Percentiles rank a stretch among this genome's conserved stretches.
phyloP scores from a whole-genome alignment of 2,113 vertebrate species.

The Aptenodytes forsteri region DNA sequence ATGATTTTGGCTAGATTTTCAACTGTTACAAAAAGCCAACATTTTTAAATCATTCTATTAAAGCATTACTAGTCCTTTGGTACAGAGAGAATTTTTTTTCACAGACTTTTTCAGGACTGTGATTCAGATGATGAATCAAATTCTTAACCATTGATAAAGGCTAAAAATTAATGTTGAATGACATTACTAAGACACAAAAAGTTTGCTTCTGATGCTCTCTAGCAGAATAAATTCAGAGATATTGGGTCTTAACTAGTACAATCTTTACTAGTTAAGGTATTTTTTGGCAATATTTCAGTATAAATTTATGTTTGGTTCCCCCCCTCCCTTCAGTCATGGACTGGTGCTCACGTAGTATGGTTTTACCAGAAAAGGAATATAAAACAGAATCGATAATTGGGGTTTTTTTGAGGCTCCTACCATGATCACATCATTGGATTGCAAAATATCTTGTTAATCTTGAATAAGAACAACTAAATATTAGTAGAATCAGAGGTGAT shows the following conservation, averaged over 20 bases:
- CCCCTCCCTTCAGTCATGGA: background rate
- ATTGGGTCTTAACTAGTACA: background rate
- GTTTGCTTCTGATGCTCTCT: background rate
- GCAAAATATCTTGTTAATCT: background rate
- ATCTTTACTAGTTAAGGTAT: background rate
- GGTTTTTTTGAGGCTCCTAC: background rate
- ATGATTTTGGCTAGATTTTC: background rate
- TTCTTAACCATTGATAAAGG: background rate
- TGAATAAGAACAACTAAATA: background rate
- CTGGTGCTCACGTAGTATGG: background rate
- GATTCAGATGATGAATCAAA: background rate
- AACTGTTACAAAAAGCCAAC: background rate
- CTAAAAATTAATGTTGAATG: background rate
- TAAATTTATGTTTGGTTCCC: background rate
- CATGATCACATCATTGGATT: background rate
- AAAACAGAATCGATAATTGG: background rate
- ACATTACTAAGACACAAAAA: background rate
- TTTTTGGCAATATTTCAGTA: background rate
- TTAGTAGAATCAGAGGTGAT: background rate
- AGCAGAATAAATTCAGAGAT: background rate
- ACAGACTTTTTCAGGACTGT: background rate
- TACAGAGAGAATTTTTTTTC: background rate
- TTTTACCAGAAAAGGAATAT: background rate
- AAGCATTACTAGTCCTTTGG: background rate
- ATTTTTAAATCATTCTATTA: background rate